Percentiles rank a stretch among this genome's conserved stretches.
These are phyloP conservation scores for Coelopa pilipes DNA, from an alignment of 2,888 invertebrate genomes.

Conservation along the genomic window DNA sequence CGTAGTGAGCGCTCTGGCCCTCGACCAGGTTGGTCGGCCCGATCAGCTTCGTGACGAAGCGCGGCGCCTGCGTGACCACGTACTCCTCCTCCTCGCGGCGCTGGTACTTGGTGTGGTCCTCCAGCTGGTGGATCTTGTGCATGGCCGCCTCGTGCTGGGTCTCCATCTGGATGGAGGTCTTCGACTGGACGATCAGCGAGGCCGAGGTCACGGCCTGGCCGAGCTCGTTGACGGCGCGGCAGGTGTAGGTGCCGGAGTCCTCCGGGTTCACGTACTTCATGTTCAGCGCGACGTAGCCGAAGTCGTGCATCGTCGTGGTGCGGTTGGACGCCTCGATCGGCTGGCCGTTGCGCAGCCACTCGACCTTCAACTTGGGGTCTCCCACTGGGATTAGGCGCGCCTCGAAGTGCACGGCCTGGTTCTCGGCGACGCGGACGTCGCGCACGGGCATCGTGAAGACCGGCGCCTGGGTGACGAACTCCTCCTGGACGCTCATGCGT, in stretches of 20 bases:
- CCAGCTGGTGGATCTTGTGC: slow-evolving; percentile 86
- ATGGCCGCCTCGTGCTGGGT: slow-evolving; percentile 90
- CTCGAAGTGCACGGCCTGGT: slow-evolving; percentile 93
- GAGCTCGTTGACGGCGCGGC: slow-evolving; percentile 89
- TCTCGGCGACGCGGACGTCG: slow-evolving; percentile 86
- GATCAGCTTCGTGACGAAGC: slow-evolving; percentile 85
- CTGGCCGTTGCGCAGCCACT: slow-evolving; percentile 93
- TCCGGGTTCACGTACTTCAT: slow-evolving; percentile 95
- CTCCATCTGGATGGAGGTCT: slow-evolving; percentile 87
- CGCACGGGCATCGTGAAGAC: slow-evolving; percentile 92
- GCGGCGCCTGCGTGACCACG: slow-evolving; percentile 82
- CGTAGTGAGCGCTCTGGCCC: slow-evolving; percentile 91
- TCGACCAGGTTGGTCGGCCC: slow-evolving; percentile 87
- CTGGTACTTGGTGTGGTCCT: slow-evolving; percentile 82
- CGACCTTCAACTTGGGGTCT: slow-evolving; percentile 90
- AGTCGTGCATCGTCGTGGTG: slow-evolving; percentile 94
- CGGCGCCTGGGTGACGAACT: slow-evolving; percentile 85
- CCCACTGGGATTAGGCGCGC: slow-evolving; percentile 94
- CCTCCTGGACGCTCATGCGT: slow-evolving; percentile 79
- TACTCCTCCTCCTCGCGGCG: slow-evolving; percentile 85
- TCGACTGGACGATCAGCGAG: slow-evolving; percentile 88
- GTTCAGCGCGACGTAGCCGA: slow-evolving; percentile 95
- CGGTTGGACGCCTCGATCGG: slow-evolving; percentile 93
- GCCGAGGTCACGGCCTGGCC: slow-evolving; percentile 97
- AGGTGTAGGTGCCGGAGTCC: slow-evolving; percentile 96